Percentiles rank a stretch among this genome's conserved stretches.
These are phyloP conservation scores for Camponotus pennsylvanicus DNA, from an alignment of 1,140 invertebrate species.

Conservation along the genomic window DNA sequence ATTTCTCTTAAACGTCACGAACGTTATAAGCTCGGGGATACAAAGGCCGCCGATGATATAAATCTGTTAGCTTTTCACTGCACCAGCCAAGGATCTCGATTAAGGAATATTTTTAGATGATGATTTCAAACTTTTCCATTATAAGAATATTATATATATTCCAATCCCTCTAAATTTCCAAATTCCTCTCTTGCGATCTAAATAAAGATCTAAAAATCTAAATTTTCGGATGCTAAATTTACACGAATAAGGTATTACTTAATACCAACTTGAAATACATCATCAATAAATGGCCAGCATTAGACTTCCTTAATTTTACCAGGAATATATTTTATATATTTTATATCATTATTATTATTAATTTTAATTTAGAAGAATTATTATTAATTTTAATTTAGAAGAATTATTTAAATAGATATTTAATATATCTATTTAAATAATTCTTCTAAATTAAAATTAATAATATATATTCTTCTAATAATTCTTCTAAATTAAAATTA, in stretches of 20 bases:
- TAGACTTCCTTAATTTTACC: neutral
- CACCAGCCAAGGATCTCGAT: neutral
- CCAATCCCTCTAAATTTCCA: too few species aligned
- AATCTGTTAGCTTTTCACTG: conserved; percentile 5
- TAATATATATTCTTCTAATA: too few species aligned
- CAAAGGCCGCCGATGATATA: neutral
- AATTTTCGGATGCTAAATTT: neutral
- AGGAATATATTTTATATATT: neutral
- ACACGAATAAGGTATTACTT: neutral
- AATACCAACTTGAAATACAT: neutral
- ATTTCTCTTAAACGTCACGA: conserved; percentile 18
- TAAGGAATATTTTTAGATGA: neutral
- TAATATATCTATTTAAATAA: neutral
- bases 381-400: too few species aligned
- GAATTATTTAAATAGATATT: neutral
- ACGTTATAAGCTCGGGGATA: neutral
- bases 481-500: too few species aligned
- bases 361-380: too few species aligned
- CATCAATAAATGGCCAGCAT: neutral
- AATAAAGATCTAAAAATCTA: neutral
- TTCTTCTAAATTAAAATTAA: too few species aligned
- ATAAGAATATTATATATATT: neutral
- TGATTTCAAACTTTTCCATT: neutral
- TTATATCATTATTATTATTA: neutral
- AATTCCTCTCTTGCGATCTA: too few species aligned